These are phyloP conservation scores for Riparia riparia DNA, from an alignment of 2,113 vertebrate species.

Conservation along the genomic window DNA sequence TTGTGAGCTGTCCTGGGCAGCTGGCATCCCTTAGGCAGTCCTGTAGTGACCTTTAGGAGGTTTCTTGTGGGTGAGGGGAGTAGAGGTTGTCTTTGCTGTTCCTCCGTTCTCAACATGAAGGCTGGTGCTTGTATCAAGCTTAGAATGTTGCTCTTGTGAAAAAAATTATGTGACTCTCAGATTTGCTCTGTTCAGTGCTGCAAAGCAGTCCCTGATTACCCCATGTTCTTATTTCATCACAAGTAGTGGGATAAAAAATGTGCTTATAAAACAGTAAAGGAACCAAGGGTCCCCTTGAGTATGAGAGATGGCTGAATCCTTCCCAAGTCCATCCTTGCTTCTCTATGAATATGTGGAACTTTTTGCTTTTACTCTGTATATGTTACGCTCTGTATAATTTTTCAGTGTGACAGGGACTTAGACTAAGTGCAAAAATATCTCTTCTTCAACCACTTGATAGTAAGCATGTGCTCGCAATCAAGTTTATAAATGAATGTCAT, in stretches of 20 bases:
- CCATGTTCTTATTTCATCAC: background rate
- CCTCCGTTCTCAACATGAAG: background rate
- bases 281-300: background rate
- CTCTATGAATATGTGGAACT: accelerated
- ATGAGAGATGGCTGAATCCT: background rate
- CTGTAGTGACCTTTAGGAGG: background rate
- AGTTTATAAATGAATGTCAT: background rate
- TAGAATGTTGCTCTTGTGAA: background rate
- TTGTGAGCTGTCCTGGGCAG: background rate
- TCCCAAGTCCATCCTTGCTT: background rate
- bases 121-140: background rate
- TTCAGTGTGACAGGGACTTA: background rate
- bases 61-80: background rate
- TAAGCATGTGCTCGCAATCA: background rate
- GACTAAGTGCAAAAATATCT: background rate
- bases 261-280: background rate
- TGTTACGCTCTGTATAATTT: background rate
- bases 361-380: background rate
- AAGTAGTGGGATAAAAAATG: background rate
- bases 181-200: background rate
- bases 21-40: no score
- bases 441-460: background rate
- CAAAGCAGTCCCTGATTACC: background rate
- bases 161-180: background rate
- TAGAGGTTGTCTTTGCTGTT: background rate